Evolutionary conservation across 2,888 invertebrate species (phyloP).

Genomic region (Ectobius pallidus): DNA sequence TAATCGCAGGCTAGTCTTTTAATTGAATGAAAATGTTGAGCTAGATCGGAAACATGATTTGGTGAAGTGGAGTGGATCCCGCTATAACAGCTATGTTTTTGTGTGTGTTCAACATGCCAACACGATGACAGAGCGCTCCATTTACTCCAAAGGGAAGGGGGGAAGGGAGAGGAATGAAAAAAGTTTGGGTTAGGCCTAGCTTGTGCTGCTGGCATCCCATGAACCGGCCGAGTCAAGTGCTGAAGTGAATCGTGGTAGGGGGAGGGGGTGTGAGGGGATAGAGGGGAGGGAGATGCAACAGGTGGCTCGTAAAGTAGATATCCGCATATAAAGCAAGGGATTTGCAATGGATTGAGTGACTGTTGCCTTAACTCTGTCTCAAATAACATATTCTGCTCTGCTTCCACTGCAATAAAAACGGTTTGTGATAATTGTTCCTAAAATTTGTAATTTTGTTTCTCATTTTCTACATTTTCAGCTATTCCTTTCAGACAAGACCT

Average conservation of each 20-base stretch:
- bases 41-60: no score
- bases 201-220: conserved; percentile 3
- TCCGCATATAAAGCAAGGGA: conserved; percentile 55
- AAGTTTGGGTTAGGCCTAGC: conserved; percentile 18
- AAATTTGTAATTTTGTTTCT: no score
- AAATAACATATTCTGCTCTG: neutral
- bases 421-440: no score
- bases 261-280: conserved; percentile 45
- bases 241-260: neutral
- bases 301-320: conserved; percentile 61
- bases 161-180: conserved; percentile 26
- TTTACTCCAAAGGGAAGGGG: conserved; percentile 36
- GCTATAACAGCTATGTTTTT: neutral
- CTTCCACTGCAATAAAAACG: no score
- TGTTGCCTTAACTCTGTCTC: conserved; percentile 21
- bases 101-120: conserved; percentile 1
- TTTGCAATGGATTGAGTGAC: conserved; percentile 43
- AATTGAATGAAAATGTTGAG: no score
- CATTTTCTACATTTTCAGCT: no score
- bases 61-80: no score
- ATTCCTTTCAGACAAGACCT: no score
- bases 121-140: conserved; percentile 42
- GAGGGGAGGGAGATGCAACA: conserved; percentile 52
- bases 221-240: conserved; percentile 7
- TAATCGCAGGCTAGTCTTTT: no score